phyloP scores from a whole-genome alignment of 2,113 vertebrate genomes.

The Typhlomys cinereus region DNA sequence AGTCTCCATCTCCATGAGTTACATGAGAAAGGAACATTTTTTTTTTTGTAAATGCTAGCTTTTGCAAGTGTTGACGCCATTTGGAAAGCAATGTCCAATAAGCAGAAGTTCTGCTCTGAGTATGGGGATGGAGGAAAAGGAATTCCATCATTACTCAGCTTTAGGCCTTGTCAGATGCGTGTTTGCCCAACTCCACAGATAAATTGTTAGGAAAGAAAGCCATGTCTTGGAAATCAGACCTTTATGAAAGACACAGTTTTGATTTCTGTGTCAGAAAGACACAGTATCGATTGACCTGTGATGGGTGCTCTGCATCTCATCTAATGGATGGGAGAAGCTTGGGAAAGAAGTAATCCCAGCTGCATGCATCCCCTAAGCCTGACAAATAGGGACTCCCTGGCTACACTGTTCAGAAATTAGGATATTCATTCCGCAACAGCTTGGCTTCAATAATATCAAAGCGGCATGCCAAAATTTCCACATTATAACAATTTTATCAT shows the following conservation, averaged over 20 bases:
- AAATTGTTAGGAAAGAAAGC: neutral
- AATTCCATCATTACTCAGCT: no score
- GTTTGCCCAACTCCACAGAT: neutral
- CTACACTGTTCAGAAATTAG: neutral
- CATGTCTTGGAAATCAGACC: neutral
- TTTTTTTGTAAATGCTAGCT: no score
- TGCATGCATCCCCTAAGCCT: neutral
- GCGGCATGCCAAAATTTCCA: neutral
- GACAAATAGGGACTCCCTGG: neutral
- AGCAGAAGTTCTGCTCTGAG: no score
- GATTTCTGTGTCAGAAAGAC: neutral
- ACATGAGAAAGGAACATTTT: no score
- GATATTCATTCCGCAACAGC: neutral
- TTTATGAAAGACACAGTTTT: conserved; percentile 14
- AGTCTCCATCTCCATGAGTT: no score
- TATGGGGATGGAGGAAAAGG: no score
- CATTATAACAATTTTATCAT: neutral
- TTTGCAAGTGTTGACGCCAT: no score
- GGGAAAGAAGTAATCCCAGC: neutral
- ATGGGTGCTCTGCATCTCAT: neutral
- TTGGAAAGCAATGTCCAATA: no score
- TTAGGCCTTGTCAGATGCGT: neutral
- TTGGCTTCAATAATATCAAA: neutral
- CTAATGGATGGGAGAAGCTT: neutral
- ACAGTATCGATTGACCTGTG: neutral